Conservation (phyloP, 92 coral and sea anemone genomes). For the Actinostola sp. region DNA sequence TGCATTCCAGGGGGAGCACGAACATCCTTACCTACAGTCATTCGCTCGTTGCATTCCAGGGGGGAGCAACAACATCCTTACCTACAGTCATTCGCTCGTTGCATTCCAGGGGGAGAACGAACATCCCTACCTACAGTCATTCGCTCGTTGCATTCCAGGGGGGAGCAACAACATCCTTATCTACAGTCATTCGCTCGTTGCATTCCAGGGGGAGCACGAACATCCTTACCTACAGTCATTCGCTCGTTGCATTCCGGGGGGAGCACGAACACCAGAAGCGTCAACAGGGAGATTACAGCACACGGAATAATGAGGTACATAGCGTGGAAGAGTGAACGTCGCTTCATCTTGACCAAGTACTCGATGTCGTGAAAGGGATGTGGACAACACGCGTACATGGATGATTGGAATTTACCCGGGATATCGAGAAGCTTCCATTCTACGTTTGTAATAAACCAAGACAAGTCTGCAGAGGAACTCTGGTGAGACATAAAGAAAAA, state of each 20-base stretch:
- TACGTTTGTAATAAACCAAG: constrained; percentile 60
- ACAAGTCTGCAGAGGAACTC: constrained; percentile 72
- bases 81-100: too few relatives aligned
- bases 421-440: constrained; percentile 83
- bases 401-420: constrained; percentile 61
- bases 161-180: too few relatives aligned
- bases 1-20: too few relatives aligned
- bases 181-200: too few relatives aligned
- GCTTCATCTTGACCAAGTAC: constrained; percentile 66
- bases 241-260: constrained; percentile 97
- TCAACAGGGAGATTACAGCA: constrained; percentile 77
- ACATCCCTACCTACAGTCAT: too few relatives aligned
- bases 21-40: too few relatives aligned
- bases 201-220: too few relatives aligned
- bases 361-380: constrained; percentile 86
- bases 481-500: neutral
- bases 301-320: constrained; percentile 93
- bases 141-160: too few relatives aligned
- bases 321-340: constrained; percentile 84
- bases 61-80: too few relatives aligned
- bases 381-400: constrained; percentile 68
- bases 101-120: too few relatives aligned
- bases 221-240: constrained; percentile 92
- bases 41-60: too few relatives aligned
- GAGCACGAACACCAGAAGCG: constrained; percentile 80